Evolutionary conservation across 2,113 vertebrate species (phyloP), one percentile per base, ranked within the genome.

Genomic region (Urocynchramus pylzowi): DNA sequence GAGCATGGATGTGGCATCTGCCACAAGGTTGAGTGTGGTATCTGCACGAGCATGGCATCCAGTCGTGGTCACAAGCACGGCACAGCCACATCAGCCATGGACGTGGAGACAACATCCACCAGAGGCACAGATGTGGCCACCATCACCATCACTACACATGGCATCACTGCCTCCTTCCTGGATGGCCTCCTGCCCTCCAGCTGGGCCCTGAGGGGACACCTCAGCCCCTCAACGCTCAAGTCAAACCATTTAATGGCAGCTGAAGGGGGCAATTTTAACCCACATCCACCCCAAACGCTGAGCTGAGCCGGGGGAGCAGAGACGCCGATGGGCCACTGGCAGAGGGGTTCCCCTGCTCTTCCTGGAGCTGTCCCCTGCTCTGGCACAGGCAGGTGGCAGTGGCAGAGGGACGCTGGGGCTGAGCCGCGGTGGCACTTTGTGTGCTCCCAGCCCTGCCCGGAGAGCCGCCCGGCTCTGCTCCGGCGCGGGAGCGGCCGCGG

Each of bases 311-410:
- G 21, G 65, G 28, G 2, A 1, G 5, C 49, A 4, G 70, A 28
- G 60, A 9, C 1, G 1, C 44, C 2, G 7, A 8, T 0, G 5
- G 18, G 63, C 13, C 0, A 0, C 22, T 4, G 76, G 57, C 67
- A 59, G 42, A 76, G 57, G n/a, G 56, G 28, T 0, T 79, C 11
- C 30, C 30, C 15, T 20, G 11, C 39, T 5, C 33, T 3, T 8
- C 39, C 59, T 26, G 67, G 64, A 37, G 4, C 44, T 6, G 21
- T 47, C 39, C 35, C 39, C 21, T 3, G 10, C 49, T 13, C 16
- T 6, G 53, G 24, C 9, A 1, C 61, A 6, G 60, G 50, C 16
- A 3, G 59, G 50, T 10, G 53, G 53, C 84, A 12, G 71, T 0
- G 4, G 31, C 53, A 30, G 54, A 39, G 2, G 4, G 69, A 22